A percentile compares a stretch with the other conserved stretches of the same genome.
phyloP scores from a whole-genome alignment of 2,113 vertebrate genomes.

The Sakesphorus luctuosus region DNA sequence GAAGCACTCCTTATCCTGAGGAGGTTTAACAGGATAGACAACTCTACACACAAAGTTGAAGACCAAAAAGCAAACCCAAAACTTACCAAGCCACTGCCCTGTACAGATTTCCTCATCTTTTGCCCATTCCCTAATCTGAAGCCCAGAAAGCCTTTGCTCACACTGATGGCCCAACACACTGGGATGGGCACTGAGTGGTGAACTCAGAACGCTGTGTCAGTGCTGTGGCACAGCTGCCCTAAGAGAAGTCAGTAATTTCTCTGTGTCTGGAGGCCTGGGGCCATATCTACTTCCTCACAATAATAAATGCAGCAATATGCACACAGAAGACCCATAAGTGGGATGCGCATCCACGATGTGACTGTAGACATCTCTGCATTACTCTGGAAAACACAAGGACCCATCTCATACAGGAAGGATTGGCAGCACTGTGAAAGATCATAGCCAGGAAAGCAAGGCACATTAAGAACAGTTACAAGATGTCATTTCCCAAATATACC shows the following conservation, averaged over 20 bases:
- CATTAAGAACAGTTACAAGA: neutral
- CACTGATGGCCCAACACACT: neutral
- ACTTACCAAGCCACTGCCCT: neutral
- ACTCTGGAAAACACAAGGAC: neutral
- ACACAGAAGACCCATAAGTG: neutral
- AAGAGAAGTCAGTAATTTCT: neutral
- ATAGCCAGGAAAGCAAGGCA: neutral
- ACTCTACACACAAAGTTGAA: neutral
- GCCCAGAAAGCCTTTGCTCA: neutral
- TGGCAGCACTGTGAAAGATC: neutral
- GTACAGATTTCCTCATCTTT: neutral
- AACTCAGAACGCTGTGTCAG: neutral
- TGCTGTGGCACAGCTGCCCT: neutral
- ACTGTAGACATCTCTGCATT: neutral
- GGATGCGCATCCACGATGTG: fast-evolving
- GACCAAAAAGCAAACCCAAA: neutral
- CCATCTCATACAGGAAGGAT: neutral
- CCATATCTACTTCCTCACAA: neutral
- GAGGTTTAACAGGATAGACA: neutral
- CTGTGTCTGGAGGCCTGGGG: neutral
- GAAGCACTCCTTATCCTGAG: neutral
- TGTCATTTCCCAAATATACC: neutral
- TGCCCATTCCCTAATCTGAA: neutral
- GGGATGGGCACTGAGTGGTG: neutral
- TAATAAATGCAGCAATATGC: neutral